Conservation (phyloP, 2,113 vertebrate species). For the Planiliza haematocheilus region DNA sequence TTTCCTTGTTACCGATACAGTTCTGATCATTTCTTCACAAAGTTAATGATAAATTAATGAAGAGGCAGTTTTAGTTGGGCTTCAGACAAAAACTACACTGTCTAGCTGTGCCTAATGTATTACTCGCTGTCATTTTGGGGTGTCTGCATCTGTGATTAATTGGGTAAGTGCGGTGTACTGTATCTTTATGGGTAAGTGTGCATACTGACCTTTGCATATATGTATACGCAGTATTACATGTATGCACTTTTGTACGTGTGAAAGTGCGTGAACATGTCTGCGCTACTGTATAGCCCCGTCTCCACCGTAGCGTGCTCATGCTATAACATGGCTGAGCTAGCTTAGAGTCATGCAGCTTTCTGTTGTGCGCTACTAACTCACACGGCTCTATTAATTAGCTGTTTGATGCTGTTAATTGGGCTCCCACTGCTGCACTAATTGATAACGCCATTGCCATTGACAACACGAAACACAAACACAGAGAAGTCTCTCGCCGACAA, state of each 20-base stretch:
- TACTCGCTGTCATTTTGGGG: background rate
- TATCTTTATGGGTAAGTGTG: constrained; percentile 1
- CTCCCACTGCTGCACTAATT: constrained; percentile 88
- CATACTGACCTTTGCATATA: constrained; percentile 1
- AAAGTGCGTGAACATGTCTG: background rate
- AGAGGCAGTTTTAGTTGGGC: no score
- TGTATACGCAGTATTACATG: background rate
- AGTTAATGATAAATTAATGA: no score
- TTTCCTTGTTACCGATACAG: no score
- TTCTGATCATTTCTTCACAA: no score
- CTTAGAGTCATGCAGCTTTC: constrained; percentile 72
- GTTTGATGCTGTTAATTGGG: constrained; percentile 89
- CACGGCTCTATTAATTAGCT: constrained; percentile 87
- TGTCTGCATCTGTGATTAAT: background rate
- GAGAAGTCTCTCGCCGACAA: constrained; percentile 69
- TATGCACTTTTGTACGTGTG: background rate
- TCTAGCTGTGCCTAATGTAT: background rate
- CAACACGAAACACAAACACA: constrained; percentile 81
- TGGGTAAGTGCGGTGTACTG: background rate
- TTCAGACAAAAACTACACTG: no score
- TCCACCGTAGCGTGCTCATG: constrained; percentile 53
- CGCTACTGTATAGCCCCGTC: constrained; percentile 10
- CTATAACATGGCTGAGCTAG: constrained; percentile 56
- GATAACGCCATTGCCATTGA: constrained; percentile 85
- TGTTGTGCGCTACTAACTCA: constrained; percentile 77